Conservation (phyloP, 2,888 invertebrate species). For the Tachina grossa region DNA sequence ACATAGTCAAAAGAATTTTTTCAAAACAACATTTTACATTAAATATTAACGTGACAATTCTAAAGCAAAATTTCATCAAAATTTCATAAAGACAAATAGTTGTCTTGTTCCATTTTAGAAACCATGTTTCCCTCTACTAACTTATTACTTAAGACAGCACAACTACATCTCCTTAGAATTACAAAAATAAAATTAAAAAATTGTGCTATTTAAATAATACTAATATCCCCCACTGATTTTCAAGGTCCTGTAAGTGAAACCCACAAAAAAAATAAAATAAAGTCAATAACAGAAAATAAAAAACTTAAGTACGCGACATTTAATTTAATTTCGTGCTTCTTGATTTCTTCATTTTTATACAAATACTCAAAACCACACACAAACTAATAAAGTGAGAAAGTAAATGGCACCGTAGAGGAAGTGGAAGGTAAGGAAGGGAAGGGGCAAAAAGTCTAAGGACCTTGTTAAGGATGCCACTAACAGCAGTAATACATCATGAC, state of each 20-base stretch:
- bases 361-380: slow-evolving; percentile 35
- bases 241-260: slow-evolving; percentile 65
- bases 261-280: slow-evolving; percentile 69
- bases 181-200: slow-evolving; percentile 18
- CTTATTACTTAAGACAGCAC: slow-evolving; percentile 64
- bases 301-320: slow-evolving; percentile 79
- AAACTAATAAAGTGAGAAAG: neutral
- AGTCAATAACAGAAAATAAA: slow-evolving; percentile 12
- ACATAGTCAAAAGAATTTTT: slow-evolving; percentile 27
- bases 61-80: slow-evolving; percentile 39
- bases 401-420: neutral
- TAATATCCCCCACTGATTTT: slow-evolving; percentile 28
- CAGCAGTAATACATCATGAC: slow-evolving; percentile 69
- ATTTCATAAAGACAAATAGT: slow-evolving; percentile 3
- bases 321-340: slow-evolving; percentile 80
- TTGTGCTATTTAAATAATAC: slow-evolving; percentile 51
- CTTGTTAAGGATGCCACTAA: slow-evolving; percentile 70
- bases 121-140: slow-evolving; percentile 48
- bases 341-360: slow-evolving; percentile 75
- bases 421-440: neutral
- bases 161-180: slow-evolving; percentile 49
- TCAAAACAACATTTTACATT: slow-evolving; percentile 25
- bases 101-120: slow-evolving; percentile 20
- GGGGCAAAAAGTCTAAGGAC: slow-evolving; percentile 54
- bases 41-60: slow-evolving; percentile 40